Conservation (phyloP, 2,888 invertebrate genomes). For the Bombylius major region DNA sequence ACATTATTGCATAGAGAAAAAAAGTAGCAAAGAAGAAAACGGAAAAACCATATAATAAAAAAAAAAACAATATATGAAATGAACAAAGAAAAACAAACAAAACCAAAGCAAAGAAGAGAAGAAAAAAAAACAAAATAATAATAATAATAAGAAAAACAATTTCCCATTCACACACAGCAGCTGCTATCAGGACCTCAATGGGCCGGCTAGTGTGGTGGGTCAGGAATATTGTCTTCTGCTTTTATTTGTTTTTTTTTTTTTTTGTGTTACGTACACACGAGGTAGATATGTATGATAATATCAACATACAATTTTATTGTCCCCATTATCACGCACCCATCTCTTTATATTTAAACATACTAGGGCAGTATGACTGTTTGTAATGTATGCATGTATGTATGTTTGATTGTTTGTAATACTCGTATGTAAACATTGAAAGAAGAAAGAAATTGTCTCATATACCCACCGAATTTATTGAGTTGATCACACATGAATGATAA, state of each 20-base stretch:
- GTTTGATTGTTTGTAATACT: no score
- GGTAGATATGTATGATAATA: not conserved
- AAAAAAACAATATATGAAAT: no score
- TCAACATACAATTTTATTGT: not conserved
- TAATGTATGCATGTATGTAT: no score
- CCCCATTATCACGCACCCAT: not conserved
- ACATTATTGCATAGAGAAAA: no score
- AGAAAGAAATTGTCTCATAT: not conserved
- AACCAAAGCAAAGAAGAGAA: no score
- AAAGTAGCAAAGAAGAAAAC: no score
- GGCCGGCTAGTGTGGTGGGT: conserved; percentile 14
- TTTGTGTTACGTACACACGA: not conserved
- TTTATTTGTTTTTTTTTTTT: not conserved
- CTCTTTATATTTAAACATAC: not conserved
- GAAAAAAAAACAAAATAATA: no score
- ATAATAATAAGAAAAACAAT: conserved; percentile 6
- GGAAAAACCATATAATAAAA: no score
- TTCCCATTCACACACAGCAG: not conserved
- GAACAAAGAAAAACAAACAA: no score
- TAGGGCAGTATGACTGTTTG: no score
- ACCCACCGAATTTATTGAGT: not conserved
- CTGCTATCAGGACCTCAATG: conserved; percentile 9
- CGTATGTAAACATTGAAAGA: not conserved
- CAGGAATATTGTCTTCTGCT: conserved; percentile 6
- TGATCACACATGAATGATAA: not conserved